Conservation (phyloP, 1,140 invertebrate species). For the Drosophila equinoxialis region DNA sequence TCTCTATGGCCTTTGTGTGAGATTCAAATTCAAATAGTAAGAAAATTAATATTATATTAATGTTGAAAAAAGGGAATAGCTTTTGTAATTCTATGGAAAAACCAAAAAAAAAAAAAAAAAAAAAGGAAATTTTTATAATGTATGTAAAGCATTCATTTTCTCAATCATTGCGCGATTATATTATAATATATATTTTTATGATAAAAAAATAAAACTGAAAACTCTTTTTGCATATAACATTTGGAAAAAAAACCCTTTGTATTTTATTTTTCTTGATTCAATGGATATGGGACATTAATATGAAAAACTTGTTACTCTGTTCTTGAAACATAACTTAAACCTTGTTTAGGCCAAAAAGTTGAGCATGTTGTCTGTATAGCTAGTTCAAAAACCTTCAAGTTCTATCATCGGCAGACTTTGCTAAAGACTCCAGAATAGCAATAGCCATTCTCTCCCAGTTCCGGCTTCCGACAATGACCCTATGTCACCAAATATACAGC, state of each 20-base stretch:
- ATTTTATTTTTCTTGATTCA: too few species aligned
- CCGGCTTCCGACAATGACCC: too few species aligned
- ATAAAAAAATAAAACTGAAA: conserved; percentile 71
- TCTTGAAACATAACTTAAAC: too few species aligned
- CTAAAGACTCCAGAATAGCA: too few species aligned
- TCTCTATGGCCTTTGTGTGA: conserved; percentile 63
- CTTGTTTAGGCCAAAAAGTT: too few species aligned
- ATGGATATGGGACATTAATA: too few species aligned
- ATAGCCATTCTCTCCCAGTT: too few species aligned
- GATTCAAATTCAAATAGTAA: conserved; percentile 31
- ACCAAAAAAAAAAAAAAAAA: conserved; percentile 14
- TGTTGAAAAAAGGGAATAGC: conserved; percentile 62
- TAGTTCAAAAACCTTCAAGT: too few species aligned
- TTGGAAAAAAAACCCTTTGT: conserved; percentile 20
- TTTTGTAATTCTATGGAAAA: conserved; percentile 70
- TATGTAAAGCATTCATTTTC: conserved; percentile 29
- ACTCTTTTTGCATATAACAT: conserved; percentile 65
- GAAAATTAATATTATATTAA: conserved; percentile 34
- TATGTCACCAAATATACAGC: too few species aligned
- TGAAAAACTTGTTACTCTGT: too few species aligned
- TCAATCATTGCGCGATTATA: conserved; percentile 52
- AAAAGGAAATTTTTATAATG: conserved; percentile 44
- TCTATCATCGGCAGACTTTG: too few species aligned
- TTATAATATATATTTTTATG: conserved; percentile 36
- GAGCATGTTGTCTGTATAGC: too few species aligned